Percentiles rank a stretch among this genome's conserved stretches.
Evolutionary conservation across 2,113 vertebrate species (phyloP).

Genomic region (Leiothrix lutea): DNA sequence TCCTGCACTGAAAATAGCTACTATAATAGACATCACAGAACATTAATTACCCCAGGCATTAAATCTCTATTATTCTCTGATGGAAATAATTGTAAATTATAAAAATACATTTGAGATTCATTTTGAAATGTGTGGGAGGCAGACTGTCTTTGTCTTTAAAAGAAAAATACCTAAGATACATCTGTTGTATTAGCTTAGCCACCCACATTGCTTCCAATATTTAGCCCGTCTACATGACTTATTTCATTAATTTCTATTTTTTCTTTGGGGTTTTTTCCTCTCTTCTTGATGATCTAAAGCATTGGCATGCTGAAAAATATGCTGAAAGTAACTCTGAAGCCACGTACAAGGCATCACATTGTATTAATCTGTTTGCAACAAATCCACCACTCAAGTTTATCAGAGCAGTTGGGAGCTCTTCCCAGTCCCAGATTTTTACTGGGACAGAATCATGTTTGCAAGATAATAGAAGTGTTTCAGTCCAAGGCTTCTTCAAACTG

Average conservation of each 20-base stretch:
- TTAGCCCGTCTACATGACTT: not conserved
- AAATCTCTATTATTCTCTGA: not conserved
- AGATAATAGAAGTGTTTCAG: not conserved
- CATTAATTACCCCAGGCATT: not conserved
- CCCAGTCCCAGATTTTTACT: not conserved
- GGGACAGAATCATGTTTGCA: not conserved
- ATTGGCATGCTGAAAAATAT: not conserved
- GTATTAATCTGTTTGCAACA: not conserved
- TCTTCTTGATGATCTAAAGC: not conserved
- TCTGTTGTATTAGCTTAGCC: not conserved
- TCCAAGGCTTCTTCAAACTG: not conserved
- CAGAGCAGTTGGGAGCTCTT: not conserved
- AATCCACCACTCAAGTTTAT: not conserved
- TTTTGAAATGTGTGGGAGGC: constrained; percentile 32
- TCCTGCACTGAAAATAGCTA: constrained; percentile 35
- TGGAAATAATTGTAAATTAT: not conserved
- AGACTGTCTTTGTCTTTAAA: not conserved
- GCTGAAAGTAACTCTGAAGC: not conserved
- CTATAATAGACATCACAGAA: constrained; percentile 10
- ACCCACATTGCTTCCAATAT: not conserved
- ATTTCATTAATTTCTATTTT: not conserved
- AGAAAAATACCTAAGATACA: not conserved
- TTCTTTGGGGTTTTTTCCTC: not conserved
- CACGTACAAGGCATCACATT: not conserved
- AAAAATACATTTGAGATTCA: constrained; percentile 25